These are phyloP conservation scores for Xylota sylvarum DNA, from an alignment of 2,888 invertebrate species.

Conservation along the genomic window DNA sequence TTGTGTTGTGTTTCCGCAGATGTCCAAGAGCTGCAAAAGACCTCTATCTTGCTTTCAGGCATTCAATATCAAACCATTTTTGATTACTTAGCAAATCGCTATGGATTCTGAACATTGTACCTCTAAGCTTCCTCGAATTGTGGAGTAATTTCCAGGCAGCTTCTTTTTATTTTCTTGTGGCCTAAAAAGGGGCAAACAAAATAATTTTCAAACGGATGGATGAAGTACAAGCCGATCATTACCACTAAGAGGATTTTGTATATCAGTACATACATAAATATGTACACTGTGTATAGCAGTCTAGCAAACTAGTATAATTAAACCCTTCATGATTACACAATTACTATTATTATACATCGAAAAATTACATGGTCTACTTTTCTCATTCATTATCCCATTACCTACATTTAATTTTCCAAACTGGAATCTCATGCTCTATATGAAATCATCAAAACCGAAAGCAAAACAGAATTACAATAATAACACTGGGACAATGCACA, in stretches of 20 bases:
- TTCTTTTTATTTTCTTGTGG: background rate
- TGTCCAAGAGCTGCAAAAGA: no score
- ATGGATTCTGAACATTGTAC: background rate
- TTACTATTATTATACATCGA: background rate
- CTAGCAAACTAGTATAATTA: background rate
- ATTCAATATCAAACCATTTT: no score
- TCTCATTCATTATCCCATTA: background rate
- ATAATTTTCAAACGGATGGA: no score
- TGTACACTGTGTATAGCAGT: no score
- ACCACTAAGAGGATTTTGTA: no score
- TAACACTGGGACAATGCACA: slow-evolving; percentile 3
- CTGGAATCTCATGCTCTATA: background rate
- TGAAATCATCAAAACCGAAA: background rate
- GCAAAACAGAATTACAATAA: slow-evolving; percentile 41
- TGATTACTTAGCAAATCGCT: slow-evolving; percentile 4
- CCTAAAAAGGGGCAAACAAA: no score
- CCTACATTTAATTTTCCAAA: background rate
- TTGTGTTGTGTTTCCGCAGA: no score
- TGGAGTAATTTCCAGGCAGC: slow-evolving; percentile 2
- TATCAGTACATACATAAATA: no score
- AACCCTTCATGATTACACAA: background rate
- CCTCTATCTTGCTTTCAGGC: no score
- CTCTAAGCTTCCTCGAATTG: background rate
- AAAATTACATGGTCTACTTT: background rate
- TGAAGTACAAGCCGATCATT: no score